These are phyloP conservation scores for Chironomus riparius DNA, from an alignment of 2,888 invertebrate species.

Conservation along the genomic window DNA sequence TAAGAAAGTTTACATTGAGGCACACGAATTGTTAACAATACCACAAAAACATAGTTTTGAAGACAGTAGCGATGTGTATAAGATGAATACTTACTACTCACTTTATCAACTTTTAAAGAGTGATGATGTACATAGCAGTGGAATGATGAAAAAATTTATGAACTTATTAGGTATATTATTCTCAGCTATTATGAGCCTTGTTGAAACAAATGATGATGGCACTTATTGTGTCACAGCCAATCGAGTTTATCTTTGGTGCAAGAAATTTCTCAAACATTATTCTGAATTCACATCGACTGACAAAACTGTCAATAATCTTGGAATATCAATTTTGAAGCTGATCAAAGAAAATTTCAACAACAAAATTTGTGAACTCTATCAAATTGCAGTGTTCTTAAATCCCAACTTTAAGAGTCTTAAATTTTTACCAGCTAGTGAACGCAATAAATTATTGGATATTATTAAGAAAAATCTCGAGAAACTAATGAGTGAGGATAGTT, in stretches of 20 bases:
- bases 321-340: constrained; percentile 11
- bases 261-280: constrained; percentile 28
- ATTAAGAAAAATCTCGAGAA: constrained; percentile 15
- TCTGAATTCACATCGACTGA: neutral
- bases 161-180: constrained; percentile 2
- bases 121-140: neutral
- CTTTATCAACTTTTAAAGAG: neutral
- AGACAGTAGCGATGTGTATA: neutral
- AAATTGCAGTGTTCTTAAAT: constrained; percentile 29
- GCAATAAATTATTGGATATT: constrained; percentile 16
- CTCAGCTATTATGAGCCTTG: constrained; percentile 9
- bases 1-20: constrained; percentile 5
- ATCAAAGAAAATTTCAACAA: constrained; percentile 25
- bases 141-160: neutral
- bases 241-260: constrained; percentile 29
- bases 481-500: neutral
- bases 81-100: constrained; percentile 7
- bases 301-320: constrained; percentile 24
- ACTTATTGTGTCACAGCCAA: constrained; percentile 19
- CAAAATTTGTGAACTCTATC: constrained; percentile 25
- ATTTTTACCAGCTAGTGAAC: constrained; percentile 28
- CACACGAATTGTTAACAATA: neutral
- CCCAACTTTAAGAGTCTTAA: constrained; percentile 30
- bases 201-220: neutral
- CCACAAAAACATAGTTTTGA: constrained; percentile 1